Conservation (phyloP, 2,113 vertebrate genomes). For the Corythoichthys haematopterus region DNA sequence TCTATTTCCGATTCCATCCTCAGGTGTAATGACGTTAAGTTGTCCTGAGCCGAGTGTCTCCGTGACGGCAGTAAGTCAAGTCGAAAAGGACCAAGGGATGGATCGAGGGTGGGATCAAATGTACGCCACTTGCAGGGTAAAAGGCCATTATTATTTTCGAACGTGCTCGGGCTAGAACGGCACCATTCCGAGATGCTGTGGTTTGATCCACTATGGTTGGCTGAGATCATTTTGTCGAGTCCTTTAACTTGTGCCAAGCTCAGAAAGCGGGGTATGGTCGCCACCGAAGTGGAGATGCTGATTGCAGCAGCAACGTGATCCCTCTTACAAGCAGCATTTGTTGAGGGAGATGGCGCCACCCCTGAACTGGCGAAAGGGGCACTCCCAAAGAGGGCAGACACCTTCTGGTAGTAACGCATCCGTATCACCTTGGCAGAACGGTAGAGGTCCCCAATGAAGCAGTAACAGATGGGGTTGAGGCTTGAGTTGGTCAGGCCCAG, state of each 20-base stretch:
- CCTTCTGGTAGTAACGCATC: constrained; percentile 80
- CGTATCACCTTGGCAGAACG: constrained; percentile 83
- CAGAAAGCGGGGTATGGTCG: constrained; percentile 45
- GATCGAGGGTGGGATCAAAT: constrained; percentile 12
- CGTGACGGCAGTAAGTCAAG: constrained; percentile 2
- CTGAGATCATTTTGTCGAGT: constrained; percentile 33
- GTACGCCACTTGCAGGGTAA: constrained; percentile 51
- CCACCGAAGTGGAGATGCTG: constrained; percentile 35
- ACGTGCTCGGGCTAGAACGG: constrained; percentile 49
- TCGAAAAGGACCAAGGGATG: neutral
- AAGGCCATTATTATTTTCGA: constrained; percentile 30
- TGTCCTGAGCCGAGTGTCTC: constrained; percentile 33
- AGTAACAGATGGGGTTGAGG: constrained; percentile 91
- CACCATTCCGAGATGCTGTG: constrained; percentile 56
- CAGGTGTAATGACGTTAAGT: constrained; percentile 24
- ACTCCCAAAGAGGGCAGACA: constrained; percentile 75
- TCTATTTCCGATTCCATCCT: constrained; percentile 32
- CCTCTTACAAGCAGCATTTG: constrained; percentile 15
- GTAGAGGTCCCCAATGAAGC: constrained; percentile 82
- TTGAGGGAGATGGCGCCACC: constrained; percentile 11
- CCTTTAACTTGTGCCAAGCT: constrained; percentile 31
- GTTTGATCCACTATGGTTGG: constrained; percentile 36
- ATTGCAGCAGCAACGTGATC: constrained; percentile 27
- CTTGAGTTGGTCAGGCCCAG: constrained; percentile 89
- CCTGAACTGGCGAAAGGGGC: constrained; percentile 59